Evolutionary conservation across 2,797 vertebrate genomes (phyloP).

Genomic region (Danio choprae): DNA sequence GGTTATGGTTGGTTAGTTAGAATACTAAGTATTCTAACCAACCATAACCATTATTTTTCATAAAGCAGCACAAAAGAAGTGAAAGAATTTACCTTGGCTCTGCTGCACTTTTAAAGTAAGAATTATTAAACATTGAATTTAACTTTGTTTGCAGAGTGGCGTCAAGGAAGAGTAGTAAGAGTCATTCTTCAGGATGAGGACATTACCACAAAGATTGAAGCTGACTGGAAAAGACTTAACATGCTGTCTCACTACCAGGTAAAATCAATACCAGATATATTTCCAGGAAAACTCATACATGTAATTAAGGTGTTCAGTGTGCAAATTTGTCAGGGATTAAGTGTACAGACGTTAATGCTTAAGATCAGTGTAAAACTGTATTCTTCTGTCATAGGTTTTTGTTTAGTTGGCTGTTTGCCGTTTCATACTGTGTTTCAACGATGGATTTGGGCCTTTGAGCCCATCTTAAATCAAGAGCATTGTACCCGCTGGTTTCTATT

Average conservation of each 20-base stretch:
- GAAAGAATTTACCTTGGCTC: no score
- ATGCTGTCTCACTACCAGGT: conserved; percentile 88
- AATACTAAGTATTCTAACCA: no score
- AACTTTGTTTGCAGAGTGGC: conserved; percentile 84
- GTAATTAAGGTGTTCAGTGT: neutral
- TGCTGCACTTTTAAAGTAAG: neutral
- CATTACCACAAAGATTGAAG: conserved; percentile 95
- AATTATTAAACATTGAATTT: neutral
- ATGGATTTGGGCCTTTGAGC: conserved; percentile 8
- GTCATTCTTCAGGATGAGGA: conserved; percentile 97
- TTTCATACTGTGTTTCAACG: neutral
- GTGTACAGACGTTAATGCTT: conserved; percentile 1
- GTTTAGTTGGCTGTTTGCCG: neutral
- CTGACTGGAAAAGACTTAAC: conserved; percentile 98
- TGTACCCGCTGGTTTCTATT: conserved; percentile 45
- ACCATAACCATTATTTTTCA: no score
- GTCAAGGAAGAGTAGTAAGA: conserved; percentile 89
- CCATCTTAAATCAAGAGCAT: conserved; percentile 21
- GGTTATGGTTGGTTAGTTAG: no score
- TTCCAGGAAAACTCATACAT: conserved; percentile 3
- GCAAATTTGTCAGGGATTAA: neutral
- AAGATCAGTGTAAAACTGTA: neutral
- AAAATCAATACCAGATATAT: neutral
- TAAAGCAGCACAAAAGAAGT: no score
- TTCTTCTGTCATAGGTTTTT: conserved; percentile 1